Conservation (phyloP, 2,888 invertebrate species). For the Erebia epiphron region DNA sequence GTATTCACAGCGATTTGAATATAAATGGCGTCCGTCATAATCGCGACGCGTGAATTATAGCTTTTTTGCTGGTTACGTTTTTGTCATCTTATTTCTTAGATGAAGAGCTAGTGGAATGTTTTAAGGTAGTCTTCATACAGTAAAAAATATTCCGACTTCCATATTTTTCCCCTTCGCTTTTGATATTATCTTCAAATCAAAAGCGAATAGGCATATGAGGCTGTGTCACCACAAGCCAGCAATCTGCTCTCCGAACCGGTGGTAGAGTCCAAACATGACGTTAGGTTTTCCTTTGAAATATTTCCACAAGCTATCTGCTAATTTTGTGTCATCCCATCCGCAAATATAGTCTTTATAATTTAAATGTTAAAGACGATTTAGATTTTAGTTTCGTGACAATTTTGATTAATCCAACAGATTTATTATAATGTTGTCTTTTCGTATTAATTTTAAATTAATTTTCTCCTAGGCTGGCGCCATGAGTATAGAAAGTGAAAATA, state of each 20-base stretch:
- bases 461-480: not conserved
- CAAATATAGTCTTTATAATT: slow-evolving; percentile 15
- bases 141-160: not conserved
- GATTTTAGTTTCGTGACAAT: not conserved
- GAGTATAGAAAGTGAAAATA: not conserved
- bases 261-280: too few species aligned
- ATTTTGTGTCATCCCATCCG: not conserved
- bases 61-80: slow-evolving; percentile 25
- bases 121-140: too few species aligned
- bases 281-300: not conserved
- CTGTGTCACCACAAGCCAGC: too few species aligned
- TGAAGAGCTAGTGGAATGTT: not conserved
- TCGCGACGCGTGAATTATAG: slow-evolving; percentile 34
- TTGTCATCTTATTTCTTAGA: slow-evolving; percentile 7
- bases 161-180: too few species aligned
- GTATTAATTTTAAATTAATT: slow-evolving; percentile 9
- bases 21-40: slow-evolving; percentile 40
- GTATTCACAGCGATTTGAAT: slow-evolving; percentile 42
- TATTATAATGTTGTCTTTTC: slow-evolving; percentile 8
- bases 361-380: not conserved
- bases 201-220: too few species aligned
- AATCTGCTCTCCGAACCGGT: too few species aligned
- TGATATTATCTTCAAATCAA: too few species aligned
- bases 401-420: not conserved
- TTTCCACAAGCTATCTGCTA: not conserved